Evolutionary conservation across 2,888 invertebrate genomes (phyloP), one percentile per base, ranked within the genome.

Genomic region (Macropis europaea): DNA sequence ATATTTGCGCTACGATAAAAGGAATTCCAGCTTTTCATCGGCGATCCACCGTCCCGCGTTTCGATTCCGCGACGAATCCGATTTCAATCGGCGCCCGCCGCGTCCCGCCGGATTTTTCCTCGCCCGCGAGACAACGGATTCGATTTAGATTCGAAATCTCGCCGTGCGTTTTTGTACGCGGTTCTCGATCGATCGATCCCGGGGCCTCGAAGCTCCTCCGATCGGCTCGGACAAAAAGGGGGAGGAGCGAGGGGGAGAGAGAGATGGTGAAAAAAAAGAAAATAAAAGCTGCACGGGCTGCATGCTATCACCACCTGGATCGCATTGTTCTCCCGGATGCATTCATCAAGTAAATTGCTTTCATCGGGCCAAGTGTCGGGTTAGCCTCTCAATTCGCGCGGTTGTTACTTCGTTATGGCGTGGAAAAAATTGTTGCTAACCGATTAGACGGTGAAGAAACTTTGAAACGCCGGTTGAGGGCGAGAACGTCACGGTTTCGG

Each of bases 251-350:
- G 32, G 15, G 22, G 6, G 42, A 4, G 4, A 17, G 19, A 43
- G n/a, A 40, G 45, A 17, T 24, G 43, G 22, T 11, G 13, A 28
- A 50, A 61, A 70, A 75, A 64, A 32, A 36, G 32, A 26, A 32
- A 52, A 40, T 53, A 60, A 68, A 70, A 19, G 30, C 36, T 38
- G 54, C 59, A 43, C 61, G 47, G 63, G 53, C 48, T 62, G 63
- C 40, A 34, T 45, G 62, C 56, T 73, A 75, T 75, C 71, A 57
- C 42, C 78, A 77, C 78, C 77, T 77, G 77, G 78, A 77, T 77
- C 78, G 54, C 60, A 52, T 69, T 73, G 73, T 73, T 74, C 74
- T 68, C 63, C 54, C 67, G 60, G 61, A 57, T 71, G 74, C 59
- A 61, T 78, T 78, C 60, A 62, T 68, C 67, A 47, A 63, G 56